phyloP scores from a whole-genome alignment of 2,797 vertebrate genomes.

The Toxotes lorentzi region DNA sequence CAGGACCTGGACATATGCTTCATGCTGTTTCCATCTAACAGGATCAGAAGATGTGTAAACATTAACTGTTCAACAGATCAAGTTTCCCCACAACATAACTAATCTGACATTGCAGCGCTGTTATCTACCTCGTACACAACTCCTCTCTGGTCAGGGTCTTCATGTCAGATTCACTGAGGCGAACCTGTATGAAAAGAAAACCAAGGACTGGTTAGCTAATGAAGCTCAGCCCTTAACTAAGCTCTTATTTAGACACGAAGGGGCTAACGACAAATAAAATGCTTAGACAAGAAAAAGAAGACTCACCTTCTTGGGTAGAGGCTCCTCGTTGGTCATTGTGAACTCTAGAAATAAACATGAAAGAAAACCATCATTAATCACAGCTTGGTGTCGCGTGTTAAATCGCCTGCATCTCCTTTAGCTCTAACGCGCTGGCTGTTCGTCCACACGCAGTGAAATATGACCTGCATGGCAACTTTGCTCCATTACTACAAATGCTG shows the following conservation, averaged over 20 bases:
- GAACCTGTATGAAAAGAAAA: slow-evolving; percentile 87
- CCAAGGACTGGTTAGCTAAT: slow-evolving; percentile 24
- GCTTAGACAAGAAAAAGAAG: neutral
- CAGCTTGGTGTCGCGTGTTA: slow-evolving; percentile 16
- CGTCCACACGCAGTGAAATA: slow-evolving; percentile 33
- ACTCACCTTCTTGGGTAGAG: slow-evolving; percentile 97
- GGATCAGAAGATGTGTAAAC: slow-evolving; percentile 24
- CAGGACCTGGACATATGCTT: slow-evolving; percentile 96
- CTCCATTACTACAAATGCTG: fast-evolving
- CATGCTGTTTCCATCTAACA: slow-evolving; percentile 98
- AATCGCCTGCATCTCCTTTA: slow-evolving; percentile 46
- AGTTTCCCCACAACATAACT: neutral
- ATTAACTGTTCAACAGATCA: slow-evolving; percentile 11
- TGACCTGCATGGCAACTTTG: slow-evolving; percentile 5
- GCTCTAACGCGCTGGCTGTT: slow-evolving; percentile 6
- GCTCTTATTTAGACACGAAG: neutral
- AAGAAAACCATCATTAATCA: slow-evolving; percentile 28
- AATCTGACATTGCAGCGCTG: neutral
- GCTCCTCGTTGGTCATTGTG: slow-evolving; percentile 99
- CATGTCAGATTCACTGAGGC: slow-evolving; percentile 98
- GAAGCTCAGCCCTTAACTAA: neutral
- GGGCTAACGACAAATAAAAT: neutral
- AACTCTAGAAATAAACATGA: slow-evolving; percentile 77
- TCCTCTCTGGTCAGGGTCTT: slow-evolving; percentile 98
- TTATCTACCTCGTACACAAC: slow-evolving; percentile 92